A percentile compares a stretch with the other conserved stretches of the same genome.
phyloP scores from a whole-genome alignment of 53 echinoderm and acorn worm genomes.

The Crossaster papposus region DNA sequence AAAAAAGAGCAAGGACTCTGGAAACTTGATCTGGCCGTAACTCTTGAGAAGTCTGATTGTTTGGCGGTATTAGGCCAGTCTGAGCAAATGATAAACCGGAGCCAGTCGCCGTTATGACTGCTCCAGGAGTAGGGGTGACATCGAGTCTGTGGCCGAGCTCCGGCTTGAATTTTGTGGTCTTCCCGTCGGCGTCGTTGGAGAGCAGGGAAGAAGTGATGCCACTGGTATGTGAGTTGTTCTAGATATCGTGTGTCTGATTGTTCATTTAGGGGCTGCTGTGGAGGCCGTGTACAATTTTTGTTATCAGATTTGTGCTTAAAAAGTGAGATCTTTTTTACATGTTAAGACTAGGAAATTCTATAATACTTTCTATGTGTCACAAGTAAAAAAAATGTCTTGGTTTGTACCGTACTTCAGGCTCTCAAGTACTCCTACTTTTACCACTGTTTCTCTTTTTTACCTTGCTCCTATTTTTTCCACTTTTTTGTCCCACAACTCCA shows the following conservation, averaged over 20 bases:
- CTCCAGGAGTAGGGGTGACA: slow-evolving; percentile 52
- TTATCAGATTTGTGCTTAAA: background rate
- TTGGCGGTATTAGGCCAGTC: slow-evolving; percentile 9
- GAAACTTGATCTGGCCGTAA: slow-evolving; percentile 36
- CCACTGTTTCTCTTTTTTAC: no score
- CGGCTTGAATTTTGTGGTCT: slow-evolving; percentile 44
- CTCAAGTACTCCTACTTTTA: no score
- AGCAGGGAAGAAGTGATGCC: slow-evolving; percentile 39
- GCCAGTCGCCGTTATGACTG: slow-evolving; percentile 45
- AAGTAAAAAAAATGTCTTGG: no score
- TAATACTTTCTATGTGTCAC: no score
- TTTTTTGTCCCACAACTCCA: no score
- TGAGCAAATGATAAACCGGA: background rate
- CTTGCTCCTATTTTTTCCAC: no score
- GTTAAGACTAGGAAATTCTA: no score
- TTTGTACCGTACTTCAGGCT: no score
- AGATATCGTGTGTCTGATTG: background rate
- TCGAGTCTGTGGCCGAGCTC: slow-evolving; percentile 43
- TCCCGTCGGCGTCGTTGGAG: slow-evolving; percentile 20
- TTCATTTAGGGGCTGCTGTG: background rate
- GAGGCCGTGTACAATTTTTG: background rate
- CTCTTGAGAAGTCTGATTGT: background rate
- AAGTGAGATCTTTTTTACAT: no score
- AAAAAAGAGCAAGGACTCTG: background rate
- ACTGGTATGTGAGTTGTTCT: slow-evolving; percentile 28